These are phyloP conservation scores for Decapterus maruadsi DNA, from an alignment of 2,797 vertebrate genomes.

Conservation along the genomic window DNA sequence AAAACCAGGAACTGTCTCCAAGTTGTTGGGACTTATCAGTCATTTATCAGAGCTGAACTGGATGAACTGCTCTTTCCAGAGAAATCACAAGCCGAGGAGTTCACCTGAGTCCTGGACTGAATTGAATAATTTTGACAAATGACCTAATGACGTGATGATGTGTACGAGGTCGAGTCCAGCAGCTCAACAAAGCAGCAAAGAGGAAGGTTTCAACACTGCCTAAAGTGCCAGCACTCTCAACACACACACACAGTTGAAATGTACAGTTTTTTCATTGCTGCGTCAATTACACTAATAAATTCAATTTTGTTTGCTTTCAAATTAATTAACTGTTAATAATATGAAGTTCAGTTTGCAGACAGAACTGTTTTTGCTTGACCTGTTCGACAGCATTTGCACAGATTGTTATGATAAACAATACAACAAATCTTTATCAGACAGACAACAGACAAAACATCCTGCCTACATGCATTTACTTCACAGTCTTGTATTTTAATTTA, in stretches of 20 bases:
- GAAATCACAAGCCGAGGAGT: neutral
- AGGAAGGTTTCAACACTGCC: slow-evolving; percentile 35
- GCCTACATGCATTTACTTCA: too few species aligned
- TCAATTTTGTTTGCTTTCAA: neutral
- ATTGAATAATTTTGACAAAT: slow-evolving; percentile 41
- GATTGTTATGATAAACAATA: neutral
- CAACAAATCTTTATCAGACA: neutral
- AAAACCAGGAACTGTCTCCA: neutral
- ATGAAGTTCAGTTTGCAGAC: neutral
- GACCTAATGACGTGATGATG: slow-evolving; percentile 61
- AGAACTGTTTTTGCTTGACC: neutral
- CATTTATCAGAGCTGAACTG: neutral
- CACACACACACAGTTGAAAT: neutral
- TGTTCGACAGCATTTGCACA: neutral
- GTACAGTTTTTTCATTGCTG: too few species aligned
- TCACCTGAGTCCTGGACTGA: neutral
- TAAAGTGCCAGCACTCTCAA: slow-evolving; percentile 36
- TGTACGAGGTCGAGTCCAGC: slow-evolving; percentile 25
- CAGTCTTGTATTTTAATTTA: too few species aligned
- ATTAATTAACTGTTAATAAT: too few species aligned
- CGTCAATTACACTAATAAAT: neutral
- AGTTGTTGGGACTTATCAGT: neutral
- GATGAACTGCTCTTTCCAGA: neutral
- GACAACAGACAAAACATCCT: neutral
- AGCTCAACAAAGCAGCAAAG: slow-evolving; percentile 26